Percentiles rank a stretch among this genome's conserved stretches.
These are phyloP conservation scores for Neocrepidodera transversa DNA, from an alignment of 2,888 invertebrate species.

Conservation along the genomic window DNA sequence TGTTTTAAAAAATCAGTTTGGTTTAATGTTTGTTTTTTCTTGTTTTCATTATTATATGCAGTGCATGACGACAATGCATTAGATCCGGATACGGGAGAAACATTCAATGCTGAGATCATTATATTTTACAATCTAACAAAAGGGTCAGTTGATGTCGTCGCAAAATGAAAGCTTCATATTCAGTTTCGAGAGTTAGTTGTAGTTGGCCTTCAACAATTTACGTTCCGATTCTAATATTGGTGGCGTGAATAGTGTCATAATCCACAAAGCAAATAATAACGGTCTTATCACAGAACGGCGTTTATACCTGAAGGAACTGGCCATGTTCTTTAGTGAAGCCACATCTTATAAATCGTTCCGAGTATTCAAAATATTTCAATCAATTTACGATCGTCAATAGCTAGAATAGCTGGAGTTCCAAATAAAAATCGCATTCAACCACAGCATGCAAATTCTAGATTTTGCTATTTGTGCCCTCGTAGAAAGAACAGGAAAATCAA, in stretches of 20 bases:
- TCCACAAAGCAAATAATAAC: conserved; percentile 1
- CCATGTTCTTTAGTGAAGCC: not conserved
- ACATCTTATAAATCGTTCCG: not conserved
- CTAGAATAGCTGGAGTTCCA: not conserved
- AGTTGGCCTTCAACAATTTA: conserved; percentile 11
- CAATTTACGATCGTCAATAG: not conserved
- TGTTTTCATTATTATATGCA: not conserved
- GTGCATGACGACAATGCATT: not conserved
- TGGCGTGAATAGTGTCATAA: not conserved
- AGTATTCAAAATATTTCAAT: not conserved
- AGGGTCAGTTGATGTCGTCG: not conserved
- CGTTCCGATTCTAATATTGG: not conserved
- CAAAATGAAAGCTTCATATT: not conserved
- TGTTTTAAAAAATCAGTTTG: too few relatives aligned
- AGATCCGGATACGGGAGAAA: not conserved
- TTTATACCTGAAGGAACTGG: not conserved
- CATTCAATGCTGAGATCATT: not conserved
- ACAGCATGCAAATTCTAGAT: not conserved
- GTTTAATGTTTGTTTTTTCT: too few relatives aligned
- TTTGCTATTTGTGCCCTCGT: not conserved
- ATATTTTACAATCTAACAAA: not conserved
- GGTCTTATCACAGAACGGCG: not conserved
- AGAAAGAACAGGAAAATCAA: not conserved
- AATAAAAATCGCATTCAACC: not conserved
- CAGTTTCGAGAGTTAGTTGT: not conserved